phyloP scores from a whole-genome alignment of 2,888 invertebrate species.

The Ganaspis brasiliensis region DNA sequence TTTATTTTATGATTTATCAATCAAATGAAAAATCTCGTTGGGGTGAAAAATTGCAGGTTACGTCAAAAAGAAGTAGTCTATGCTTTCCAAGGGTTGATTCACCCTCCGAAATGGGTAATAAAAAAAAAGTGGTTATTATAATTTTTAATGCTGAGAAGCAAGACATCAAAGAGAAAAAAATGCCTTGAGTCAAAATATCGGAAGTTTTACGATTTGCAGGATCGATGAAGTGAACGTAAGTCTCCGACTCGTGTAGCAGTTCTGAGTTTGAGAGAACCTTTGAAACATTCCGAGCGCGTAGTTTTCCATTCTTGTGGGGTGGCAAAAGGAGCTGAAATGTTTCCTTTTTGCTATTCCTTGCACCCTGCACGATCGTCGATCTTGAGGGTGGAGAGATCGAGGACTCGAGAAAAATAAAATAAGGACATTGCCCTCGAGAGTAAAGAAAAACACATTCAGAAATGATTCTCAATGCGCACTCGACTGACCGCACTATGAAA shows the following conservation, averaged over 20 bases:
- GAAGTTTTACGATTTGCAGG: slow-evolving; percentile 5
- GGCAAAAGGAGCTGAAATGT: slow-evolving; percentile 25
- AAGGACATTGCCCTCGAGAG: slow-evolving; percentile 22
- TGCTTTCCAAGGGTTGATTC: not conserved
- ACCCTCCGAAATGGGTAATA: not conserved
- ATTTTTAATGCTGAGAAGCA: slow-evolving; percentile 8
- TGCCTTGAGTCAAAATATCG: slow-evolving; percentile 1
- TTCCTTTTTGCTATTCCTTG: slow-evolving; percentile 44
- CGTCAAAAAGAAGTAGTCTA: not conserved
- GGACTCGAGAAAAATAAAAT: slow-evolving; percentile 28
- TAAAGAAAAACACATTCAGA: slow-evolving; percentile 13
- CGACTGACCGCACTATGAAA: slow-evolving; percentile 1
- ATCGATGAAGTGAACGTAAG: slow-evolving; percentile 32
- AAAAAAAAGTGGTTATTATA: not conserved
- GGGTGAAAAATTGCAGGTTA: not conserved
- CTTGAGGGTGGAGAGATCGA: slow-evolving; percentile 15
- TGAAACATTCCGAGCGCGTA: slow-evolving; percentile 31
- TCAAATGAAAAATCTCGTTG: too few species aligned
- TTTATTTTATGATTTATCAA: too few species aligned
- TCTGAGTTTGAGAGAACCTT: slow-evolving; percentile 12
- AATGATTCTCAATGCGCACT: slow-evolving; percentile 1
- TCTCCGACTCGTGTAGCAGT: slow-evolving; percentile 8
- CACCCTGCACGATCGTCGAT: slow-evolving; percentile 28
- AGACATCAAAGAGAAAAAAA: slow-evolving; percentile 30
- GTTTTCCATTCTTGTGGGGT: slow-evolving; percentile 38